Percentiles rank a stretch among this genome's conserved stretches.
Conservation (phyloP, 64 coral and sea anemone species). For the Acropora yongei region DNA sequence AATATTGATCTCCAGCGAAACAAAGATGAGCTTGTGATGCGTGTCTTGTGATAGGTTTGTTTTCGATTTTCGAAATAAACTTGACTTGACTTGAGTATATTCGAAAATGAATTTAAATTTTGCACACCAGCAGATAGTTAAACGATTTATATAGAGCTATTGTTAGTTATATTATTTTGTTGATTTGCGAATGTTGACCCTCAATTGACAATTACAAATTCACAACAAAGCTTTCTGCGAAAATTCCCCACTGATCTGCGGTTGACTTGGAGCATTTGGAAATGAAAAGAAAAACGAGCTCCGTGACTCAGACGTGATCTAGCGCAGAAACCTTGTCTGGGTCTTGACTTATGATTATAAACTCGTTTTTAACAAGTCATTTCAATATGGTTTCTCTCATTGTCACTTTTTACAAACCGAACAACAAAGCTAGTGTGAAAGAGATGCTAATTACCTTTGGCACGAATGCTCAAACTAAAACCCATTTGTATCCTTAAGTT, state of each 20-base stretch:
- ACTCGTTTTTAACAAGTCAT: background rate
- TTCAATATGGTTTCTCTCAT: background rate
- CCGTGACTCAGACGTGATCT: background rate
- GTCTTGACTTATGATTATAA: background rate
- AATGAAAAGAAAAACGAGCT: too few relatives aligned
- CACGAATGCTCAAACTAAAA: background rate
- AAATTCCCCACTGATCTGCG: background rate
- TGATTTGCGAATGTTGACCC: slow-evolving; percentile 6
- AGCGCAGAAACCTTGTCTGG: background rate
- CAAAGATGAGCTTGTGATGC: background rate
- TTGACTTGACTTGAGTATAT: too few relatives aligned
- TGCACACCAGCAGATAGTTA: background rate
- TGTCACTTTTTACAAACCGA: slow-evolving; percentile 19
- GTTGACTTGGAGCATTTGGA: background rate
- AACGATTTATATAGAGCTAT: slow-evolving; percentile 3
- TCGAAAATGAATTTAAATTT: background rate
- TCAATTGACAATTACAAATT: slow-evolving; percentile 6
- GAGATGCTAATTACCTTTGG: slow-evolving; percentile 13
- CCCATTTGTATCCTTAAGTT: background rate
- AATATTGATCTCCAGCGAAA: background rate
- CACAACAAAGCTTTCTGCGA: background rate
- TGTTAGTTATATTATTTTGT: slow-evolving; percentile 22
- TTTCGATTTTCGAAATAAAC: background rate
- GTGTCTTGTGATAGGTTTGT: background rate
- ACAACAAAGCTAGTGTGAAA: background rate